Percentiles rank a stretch among this genome's conserved stretches.
phyloP scores from a whole-genome alignment of 1,140 invertebrate species.

The Hycleus phaleratus region DNA sequence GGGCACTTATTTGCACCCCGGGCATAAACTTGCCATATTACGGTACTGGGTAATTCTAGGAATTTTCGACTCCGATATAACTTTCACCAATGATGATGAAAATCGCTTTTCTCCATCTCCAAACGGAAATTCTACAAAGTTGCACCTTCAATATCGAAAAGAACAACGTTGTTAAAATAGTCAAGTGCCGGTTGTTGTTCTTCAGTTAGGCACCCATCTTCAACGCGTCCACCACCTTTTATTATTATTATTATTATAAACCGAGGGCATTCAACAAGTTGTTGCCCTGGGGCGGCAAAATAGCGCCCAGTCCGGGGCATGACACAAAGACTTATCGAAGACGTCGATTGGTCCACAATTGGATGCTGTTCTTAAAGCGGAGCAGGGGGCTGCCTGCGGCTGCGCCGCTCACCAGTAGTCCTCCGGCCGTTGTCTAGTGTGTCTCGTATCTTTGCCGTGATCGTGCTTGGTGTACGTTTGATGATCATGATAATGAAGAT shows the following conservation, averaged over 20 bases:
- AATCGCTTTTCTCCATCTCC: no score
- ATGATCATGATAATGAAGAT: background rate
- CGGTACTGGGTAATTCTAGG: no score
- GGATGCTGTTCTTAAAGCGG: conserved; percentile 29
- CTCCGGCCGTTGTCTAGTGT: conserved; percentile 26
- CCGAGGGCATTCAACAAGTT: conserved; percentile 21
- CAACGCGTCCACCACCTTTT: no score
- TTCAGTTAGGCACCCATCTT: no score
- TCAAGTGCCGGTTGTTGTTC: background rate
- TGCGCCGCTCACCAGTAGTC: conserved; percentile 36
- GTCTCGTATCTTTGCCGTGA: background rate
- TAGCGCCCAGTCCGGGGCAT: conserved; percentile 18
- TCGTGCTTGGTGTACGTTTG: background rate
- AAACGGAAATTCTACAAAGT: background rate
- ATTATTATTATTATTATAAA: background rate
- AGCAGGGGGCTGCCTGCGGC: conserved; percentile 33
- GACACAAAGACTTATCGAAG: conserved; percentile 24
- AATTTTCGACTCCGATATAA: no score
- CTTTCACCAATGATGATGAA: no score
- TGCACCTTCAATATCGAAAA: background rate
- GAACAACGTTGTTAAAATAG: background rate
- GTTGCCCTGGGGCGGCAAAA: conserved; percentile 25
- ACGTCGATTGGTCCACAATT: conserved; percentile 31
- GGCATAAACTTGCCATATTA: no score
- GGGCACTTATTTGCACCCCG: no score